Conservation (phyloP, 2,888 invertebrate species). For the Ernsta delagoae region DNA sequence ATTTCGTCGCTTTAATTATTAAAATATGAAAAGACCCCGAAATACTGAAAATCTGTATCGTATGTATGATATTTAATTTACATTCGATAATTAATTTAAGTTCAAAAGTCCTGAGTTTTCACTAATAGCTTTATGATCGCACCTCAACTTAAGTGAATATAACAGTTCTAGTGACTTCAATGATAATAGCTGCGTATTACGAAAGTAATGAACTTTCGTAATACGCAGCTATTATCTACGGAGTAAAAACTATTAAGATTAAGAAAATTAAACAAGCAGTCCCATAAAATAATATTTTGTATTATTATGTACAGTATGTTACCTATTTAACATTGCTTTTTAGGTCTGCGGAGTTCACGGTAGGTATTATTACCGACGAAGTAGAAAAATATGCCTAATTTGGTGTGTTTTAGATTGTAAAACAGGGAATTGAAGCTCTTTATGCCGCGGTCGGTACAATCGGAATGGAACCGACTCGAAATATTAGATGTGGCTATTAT, state of each 20-base stretch:
- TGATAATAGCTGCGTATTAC: no score
- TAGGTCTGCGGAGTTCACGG: conserved; percentile 8
- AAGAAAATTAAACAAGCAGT: conserved; percentile 19
- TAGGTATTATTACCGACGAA: conserved; percentile 19
- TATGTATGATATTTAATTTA: conserved; percentile 17
- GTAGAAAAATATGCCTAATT: conserved; percentile 22
- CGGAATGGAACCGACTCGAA: conserved; percentile 43
- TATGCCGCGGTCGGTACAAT: conserved; percentile 31
- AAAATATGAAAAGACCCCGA: conserved; percentile 33
- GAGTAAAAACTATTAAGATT: conserved; percentile 18
- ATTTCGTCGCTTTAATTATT: conserved; percentile 36
- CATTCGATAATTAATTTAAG: conserved; percentile 15
- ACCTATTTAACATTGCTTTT: not conserved
- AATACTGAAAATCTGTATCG: conserved; percentile 30
- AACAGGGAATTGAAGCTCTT: conserved; percentile 26
- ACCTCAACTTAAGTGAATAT: not conserved
- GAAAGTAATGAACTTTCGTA: no score
- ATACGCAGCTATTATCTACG: no score
- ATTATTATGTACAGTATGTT: no score
- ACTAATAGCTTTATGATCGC: not conserved
- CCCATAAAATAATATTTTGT: not conserved
- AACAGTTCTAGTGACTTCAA: not conserved
- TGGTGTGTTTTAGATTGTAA: conserved; percentile 26
- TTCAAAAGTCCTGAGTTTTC: not conserved
- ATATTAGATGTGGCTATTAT: conserved; percentile 49